Base-by-base conservation (phyloP, 2,797 vertebrate genomes). In the Emys orbicularis region DNA sequence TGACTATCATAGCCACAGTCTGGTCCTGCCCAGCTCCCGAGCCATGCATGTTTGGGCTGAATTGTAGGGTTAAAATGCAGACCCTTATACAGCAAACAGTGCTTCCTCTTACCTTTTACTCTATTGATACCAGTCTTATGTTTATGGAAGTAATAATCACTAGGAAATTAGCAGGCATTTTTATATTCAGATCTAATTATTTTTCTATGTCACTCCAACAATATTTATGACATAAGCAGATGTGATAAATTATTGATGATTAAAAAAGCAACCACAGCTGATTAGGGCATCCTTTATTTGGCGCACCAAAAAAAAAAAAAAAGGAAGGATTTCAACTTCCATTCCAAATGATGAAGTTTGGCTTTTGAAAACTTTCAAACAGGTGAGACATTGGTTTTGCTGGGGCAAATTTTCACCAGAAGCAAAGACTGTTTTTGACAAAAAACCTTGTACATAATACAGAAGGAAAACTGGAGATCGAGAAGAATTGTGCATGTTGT, bases 151-250 rank as follows among this genome's bases (percentile, higher is more conserved):
- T 44, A 23, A 50, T 77, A 93, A 90, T 34, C 83, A 31, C n/a
- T 68, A 77, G 56, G 65, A 53, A 95, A 84, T 92, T 87, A 84
- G 29, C 59, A 90, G 59, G 18, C 21, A 5, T 89, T 85, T 84
- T 92, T 90, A 85, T 57, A 90, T 37, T 87, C 83, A 50, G 6
- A 16, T 83, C 54, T 65, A 85, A 83, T 87, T 92, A 84, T 54
- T 93, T 92, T 52, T 79, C 54, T 52, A 74, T 77, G 50, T 92
- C 52, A 56, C 52, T 92, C n/a, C 72, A 50, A 50, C 11, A 81
- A 54, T 77, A 77, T 21, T 83, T 72, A n/a, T 85, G 50, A 81
- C 49, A 87, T 87, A 87, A 77, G 23, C 34, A 90, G 85, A 85
- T 83, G 37, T 79, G 59, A 93, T 81, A 81, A 86, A 86, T 44